Evolutionary conservation across 1,140 invertebrate species (phyloP), one percentile per base, ranked within the genome.

Genomic region (Drosophila repletoides): DNA sequence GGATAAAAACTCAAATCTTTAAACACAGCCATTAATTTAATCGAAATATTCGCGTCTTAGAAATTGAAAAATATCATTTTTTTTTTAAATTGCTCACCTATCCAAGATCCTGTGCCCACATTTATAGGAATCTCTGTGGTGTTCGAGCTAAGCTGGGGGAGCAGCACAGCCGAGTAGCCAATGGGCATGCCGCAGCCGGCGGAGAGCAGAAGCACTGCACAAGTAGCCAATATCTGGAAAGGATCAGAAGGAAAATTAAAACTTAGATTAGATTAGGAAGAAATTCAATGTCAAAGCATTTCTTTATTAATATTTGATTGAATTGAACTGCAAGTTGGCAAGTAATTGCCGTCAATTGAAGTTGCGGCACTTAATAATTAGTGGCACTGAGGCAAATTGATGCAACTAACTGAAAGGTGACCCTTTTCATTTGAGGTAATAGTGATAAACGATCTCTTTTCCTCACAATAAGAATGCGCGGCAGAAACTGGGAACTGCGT

Each of bases 101-200:
- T 94, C 94, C 94, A 94, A 1, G 93, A 94, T 7, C 93, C 93
- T 66, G 92, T 91, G 40, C 93, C 92, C n/a, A 92, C 77, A 60
- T 93, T 91, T 34, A 93, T 92, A 36, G 80, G 64, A 21, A 89
- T 75, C 21, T 87, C 81, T 2, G 81, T 87, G 88, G 91, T 90
- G 1, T 92, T 91, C n/a, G 88, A 92, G 1, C 89, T 80, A 0
- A 94, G 88, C 79, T 94, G 93, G 1, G 94, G 94, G 41, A 94
- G 77, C 5, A 94, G 86, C n/a, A 94, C 92, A 0, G 93, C 93
- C 5, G 93, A 94, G 88, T 93, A 94, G 29, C 93, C 94, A 64
- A 94, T 95, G 4, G 94, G 94, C 91, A 95, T 94, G 1, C 94
- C 94, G 40, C 92, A 93, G 15, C 92, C 93, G 3, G 93, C 93